Evolutionary conservation across 2,113 vertebrate species (phyloP).

Genomic region (Antidorcas marsupialis): DNA sequence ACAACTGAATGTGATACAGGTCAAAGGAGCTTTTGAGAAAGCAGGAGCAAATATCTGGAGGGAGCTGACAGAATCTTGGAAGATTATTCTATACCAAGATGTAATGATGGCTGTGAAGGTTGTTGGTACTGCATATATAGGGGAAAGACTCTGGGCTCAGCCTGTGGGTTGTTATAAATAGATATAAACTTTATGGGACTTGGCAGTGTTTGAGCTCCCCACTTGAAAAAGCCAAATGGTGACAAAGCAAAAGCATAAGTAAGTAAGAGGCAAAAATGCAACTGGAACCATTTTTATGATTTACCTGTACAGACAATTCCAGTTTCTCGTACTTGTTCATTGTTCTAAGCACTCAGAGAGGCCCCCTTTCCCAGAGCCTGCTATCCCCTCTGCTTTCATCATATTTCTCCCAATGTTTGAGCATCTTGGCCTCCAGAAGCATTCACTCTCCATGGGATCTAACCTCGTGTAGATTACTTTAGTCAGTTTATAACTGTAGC

Average conservation of each 20-base stretch:
- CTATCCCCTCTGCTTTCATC: background rate
- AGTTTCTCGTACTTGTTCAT: background rate
- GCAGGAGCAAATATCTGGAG: background rate
- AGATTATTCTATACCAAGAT: background rate
- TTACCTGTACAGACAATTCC: background rate
- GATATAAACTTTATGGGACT: background rate
- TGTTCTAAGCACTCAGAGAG: background rate
- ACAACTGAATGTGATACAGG: background rate
- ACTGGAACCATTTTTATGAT: background rate
- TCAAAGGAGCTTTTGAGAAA: background rate
- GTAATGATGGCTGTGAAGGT: background rate
- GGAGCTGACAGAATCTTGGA: background rate
- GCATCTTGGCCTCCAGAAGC: background rate
- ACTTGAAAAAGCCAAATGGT: background rate
- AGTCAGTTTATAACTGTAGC: background rate
- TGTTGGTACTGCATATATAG: background rate
- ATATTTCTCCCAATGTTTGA: background rate
- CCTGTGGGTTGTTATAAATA: background rate
- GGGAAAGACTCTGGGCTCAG: background rate
- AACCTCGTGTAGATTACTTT: background rate
- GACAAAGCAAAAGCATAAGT: background rate
- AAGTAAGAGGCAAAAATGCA: background rate
- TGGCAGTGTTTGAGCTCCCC: background rate
- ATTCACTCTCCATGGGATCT: background rate
- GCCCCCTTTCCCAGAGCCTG: background rate